These are phyloP conservation scores for Baryphthengus martii DNA, from an alignment of 2,113 vertebrate genomes.

Conservation along the genomic window DNA sequence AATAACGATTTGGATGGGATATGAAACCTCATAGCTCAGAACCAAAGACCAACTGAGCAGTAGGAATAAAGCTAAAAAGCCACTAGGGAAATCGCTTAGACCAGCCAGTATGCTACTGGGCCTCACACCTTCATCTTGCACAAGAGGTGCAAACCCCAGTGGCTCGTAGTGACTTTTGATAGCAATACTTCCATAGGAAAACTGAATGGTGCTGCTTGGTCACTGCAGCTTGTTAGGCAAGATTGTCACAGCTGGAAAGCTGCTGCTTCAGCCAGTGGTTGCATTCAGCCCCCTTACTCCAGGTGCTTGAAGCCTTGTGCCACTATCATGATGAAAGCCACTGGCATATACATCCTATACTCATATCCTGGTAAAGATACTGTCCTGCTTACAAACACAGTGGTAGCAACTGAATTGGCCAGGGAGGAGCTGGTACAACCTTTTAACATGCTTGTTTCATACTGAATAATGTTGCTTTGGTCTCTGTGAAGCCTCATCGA, in stretches of 20 bases:
- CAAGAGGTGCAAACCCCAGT: neutral
- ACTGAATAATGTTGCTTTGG: neutral
- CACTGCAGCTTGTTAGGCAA: neutral
- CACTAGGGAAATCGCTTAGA: neutral
- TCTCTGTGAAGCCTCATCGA: neutral
- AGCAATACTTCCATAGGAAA: neutral
- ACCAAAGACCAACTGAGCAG: neutral
- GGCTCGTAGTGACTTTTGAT: neutral
- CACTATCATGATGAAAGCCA: neutral
- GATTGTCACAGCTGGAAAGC: neutral
- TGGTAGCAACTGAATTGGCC: neutral
- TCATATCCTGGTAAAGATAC: neutral
- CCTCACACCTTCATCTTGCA: neutral
- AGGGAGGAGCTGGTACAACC: neutral
- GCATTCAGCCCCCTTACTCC: neutral
- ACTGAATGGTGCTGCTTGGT: rapidly evolving
- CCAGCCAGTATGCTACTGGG: neutral
- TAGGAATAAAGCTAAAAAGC: neutral
- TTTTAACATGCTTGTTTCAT: neutral
- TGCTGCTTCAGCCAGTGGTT: neutral
- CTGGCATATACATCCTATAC: rapidly evolving
- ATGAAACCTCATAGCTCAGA: neutral
- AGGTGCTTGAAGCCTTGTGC: neutral
- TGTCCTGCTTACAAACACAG: neutral
- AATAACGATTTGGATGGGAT: neutral